Evolutionary conservation across 2,797 vertebrate species (phyloP), one percentile per base, ranked within the genome.

Genomic region (Pseudomugil tenellus): DNA sequence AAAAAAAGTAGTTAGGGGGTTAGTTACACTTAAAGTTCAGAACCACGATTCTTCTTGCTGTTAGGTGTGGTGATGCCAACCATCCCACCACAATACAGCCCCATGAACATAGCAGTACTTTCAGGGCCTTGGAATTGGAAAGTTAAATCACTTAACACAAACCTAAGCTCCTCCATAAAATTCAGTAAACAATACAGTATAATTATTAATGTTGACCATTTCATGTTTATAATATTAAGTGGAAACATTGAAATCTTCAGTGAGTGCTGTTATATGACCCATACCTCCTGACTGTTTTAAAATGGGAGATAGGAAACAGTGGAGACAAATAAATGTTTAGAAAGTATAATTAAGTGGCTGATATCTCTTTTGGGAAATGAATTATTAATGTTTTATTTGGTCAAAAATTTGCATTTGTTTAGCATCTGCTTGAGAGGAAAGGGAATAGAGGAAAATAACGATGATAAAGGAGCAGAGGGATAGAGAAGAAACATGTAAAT

Each of bases 311-410:
- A 64, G 61, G 76, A 23, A 71, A 57, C 28, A 58, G 28, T 63
- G 74, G 54, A 67, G 69, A 66, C 75, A 84, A 89, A 85, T 82
- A 86, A 78, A 89, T 92, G 79, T 90, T 91, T 87, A 86, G 79
- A 89, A 92, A 91, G 85, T 88, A 84, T 90, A 92, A 93, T 94
- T 90, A 92, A 92, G 87, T 86, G 84, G 72, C 90, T 91, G 87
- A 87, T 85, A 91, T 92, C 63, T 91, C 88, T 90, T 85, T 88
- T 73, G 86, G 86, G 83, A 81, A 82, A 90, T 92, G 48, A 89
- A 92, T 93, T 84, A 94, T 94, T 92, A 84, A 93, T 91, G 48
- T 81, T 77, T 85, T 90, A 73, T 91, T 91, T 89, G 79, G 72
- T 41, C 73, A 70, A 85, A 85, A 76, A 90, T 84, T 68, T 85